Evolutionary conservation across 2,888 invertebrate species (phyloP).

Genomic region (Chironomus riparius): DNA sequence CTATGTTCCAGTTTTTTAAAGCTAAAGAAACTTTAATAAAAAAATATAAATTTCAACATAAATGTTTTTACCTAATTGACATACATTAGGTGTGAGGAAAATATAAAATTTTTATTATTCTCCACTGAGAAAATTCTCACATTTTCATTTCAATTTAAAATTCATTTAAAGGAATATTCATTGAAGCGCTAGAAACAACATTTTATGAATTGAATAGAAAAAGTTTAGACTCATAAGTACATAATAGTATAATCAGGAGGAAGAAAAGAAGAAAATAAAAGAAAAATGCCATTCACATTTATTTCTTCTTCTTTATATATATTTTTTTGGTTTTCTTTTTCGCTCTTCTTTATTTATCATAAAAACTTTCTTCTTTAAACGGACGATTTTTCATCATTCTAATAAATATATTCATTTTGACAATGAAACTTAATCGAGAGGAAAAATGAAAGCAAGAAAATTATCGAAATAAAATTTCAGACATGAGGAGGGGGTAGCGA

Average conservation of each 20-base stretch:
- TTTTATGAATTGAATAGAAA: too few species aligned
- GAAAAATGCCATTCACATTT: not conserved
- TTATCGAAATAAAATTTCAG: not conserved
- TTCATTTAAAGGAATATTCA: not conserved
- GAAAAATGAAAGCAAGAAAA: not conserved
- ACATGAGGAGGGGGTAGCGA: not conserved
- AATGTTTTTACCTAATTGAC: too few species aligned
- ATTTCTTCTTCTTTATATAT: too few species aligned
- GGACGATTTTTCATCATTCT: not conserved
- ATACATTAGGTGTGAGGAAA: too few species aligned
- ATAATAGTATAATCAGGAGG: not conserved
- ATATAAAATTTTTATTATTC: too few species aligned
- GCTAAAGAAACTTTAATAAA: too few species aligned
- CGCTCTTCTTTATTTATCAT: not conserved
- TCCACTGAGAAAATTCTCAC: not conserved
- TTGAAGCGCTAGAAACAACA: too few species aligned
- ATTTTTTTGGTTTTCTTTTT: not conserved
- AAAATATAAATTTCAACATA: too few species aligned
- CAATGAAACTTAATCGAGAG: constrained; percentile 16
- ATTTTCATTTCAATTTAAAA: not conserved
- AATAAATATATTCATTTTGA: constrained; percentile 9
- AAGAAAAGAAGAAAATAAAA: not conserved
- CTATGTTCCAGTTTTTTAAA: too few species aligned
- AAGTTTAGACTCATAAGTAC: not conserved
- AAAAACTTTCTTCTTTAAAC: not conserved